Base-by-base conservation (phyloP, 64 coral and sea anemone species). In the Orbicella faveolata region DNA sequence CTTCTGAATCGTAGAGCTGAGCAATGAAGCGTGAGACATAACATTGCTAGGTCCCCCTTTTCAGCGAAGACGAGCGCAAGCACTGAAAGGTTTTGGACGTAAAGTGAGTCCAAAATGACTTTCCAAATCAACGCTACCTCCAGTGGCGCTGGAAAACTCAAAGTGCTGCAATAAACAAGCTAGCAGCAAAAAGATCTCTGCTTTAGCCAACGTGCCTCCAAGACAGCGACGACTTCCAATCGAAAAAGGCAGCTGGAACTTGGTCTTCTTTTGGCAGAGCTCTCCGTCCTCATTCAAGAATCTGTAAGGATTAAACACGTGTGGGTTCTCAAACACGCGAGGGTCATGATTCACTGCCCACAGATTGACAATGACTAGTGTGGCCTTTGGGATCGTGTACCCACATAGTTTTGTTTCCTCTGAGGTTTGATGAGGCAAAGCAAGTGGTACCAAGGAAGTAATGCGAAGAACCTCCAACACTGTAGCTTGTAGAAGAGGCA, bases 301-400 rank as follows among this genome's bases (percentile, higher is more conserved):
- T 61, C 90, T 67, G 74, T 92, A 84, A 30, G 94, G 94, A 54
- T 96, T 89, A 73, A 96, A 96, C 81, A 80, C 64, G 35, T 89
- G 66, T 14, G 94, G 74, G 9, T 80, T 77, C 15, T 86, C 13
- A 80, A 90, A 96, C 70, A 93, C 88, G 35, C 73, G 62, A 41
- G 76, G 55, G 81, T 96, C 94, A 81, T 92, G 94, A 81, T 96
- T 92, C 39, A 93, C 89, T 21, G 86, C 90, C 90, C 90, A 93
- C 12, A 96, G 63, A 51, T 96, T 96, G 9, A 92, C 65, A 25
- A 96, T 19, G 33, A 96, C 81, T 39, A 89, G 83, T 30, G 90
- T 96, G 23, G 79, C 87, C 63, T 89, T 92, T 15, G 94, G 94
- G 21, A 96, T 59, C 9, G 17, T 70, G 48, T 96, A 96, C 16